phyloP scores from a whole-genome alignment of 2,797 vertebrate species.

The Diplodus sargus region DNA sequence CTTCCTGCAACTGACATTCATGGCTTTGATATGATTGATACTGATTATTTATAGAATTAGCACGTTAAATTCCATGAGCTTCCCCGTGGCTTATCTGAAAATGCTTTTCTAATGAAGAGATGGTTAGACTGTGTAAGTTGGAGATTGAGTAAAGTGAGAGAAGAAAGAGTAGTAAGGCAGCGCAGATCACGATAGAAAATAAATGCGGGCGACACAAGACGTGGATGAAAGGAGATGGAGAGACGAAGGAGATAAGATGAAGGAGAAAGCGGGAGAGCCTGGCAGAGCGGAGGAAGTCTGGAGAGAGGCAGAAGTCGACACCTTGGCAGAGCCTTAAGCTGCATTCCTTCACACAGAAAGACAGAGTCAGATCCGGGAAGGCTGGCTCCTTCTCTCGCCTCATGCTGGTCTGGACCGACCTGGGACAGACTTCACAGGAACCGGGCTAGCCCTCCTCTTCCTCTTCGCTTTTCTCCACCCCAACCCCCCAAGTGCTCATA shows the following conservation, averaged over 20 bases:
- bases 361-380: constrained; percentile 63
- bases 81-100: not conserved
- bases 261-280: constrained; percentile 11
- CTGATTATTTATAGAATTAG: not conserved
- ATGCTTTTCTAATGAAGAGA: not conserved
- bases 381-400: constrained; percentile 49
- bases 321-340: constrained; percentile 66
- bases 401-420: constrained; percentile 50
- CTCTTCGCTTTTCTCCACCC: constrained; percentile 12
- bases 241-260: constrained; percentile 30
- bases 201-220: constrained; percentile 9
- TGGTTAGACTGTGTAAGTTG: too few relatives aligned
- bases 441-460: constrained; percentile 32
- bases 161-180: not conserved
- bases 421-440: constrained; percentile 61
- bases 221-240: constrained; percentile 14
- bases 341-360: constrained; percentile 70
- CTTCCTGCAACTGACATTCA: not conserved
- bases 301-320: constrained; percentile 48
- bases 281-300: constrained; percentile 49
- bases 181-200: constrained; percentile 1
- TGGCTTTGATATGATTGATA: not conserved
- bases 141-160: not conserved
- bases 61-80: not conserved
- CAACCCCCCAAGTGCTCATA: constrained; percentile 34